phyloP scores from a whole-genome alignment of 2,888 invertebrate genomes.

The Scaptomyza caliginosa region DNA sequence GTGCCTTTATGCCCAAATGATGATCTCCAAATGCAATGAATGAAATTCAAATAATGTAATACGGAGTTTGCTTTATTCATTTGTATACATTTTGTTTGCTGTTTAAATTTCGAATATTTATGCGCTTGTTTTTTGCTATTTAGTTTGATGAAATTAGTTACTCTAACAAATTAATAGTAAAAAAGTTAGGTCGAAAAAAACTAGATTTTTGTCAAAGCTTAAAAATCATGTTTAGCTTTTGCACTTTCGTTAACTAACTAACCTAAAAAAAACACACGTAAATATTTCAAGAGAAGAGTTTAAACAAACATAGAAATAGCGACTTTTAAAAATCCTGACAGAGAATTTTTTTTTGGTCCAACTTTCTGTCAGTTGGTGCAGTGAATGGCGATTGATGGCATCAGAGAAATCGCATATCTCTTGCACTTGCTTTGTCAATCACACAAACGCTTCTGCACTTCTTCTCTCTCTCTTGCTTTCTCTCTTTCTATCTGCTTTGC shows the following conservation, averaged over 20 bases:
- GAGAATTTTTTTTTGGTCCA: neutral
- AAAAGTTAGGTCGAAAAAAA: too few species aligned
- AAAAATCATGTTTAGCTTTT: too few species aligned
- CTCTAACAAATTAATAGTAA: too few species aligned
- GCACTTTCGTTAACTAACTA: too few species aligned
- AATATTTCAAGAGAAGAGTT: too few species aligned
- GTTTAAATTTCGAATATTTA: too few species aligned
- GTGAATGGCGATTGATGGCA: constrained; percentile 6
- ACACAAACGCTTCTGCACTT: neutral
- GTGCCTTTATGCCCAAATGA: constrained; percentile 38
- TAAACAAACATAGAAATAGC: neutral
- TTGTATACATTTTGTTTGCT: neutral
- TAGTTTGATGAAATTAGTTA: too few species aligned
- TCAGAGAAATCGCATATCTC: neutral
- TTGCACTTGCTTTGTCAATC: neutral
- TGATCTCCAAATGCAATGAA: constrained; percentile 11
- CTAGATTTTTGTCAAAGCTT: too few species aligned
- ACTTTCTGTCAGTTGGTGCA: neutral
- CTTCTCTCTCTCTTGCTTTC: too few species aligned
- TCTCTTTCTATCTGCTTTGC: neutral
- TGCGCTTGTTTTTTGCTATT: too few species aligned
- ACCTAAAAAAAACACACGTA: too few species aligned
- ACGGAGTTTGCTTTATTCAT: neutral
- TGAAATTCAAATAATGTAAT: constrained; percentile 7
- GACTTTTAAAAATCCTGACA: neutral